Base-by-base conservation (phyloP, 2,888 invertebrate species). In the Hymenopus coronatus region DNA sequence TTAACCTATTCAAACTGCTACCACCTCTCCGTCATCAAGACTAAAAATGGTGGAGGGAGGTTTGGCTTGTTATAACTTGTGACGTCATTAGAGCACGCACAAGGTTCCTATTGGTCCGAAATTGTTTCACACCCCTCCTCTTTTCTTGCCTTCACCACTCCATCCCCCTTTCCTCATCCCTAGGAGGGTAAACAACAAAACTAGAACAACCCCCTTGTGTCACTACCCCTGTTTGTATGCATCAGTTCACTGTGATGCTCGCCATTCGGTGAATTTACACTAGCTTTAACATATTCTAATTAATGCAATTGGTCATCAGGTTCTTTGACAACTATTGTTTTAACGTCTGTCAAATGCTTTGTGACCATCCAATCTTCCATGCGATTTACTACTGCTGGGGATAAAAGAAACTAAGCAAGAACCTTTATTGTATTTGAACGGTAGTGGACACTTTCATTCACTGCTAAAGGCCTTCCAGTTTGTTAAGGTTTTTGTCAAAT, bases 91-190 rank as follows among this genome's bases (percentile, higher is more conserved):
- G 70, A 28, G 28, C 27, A 54, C 40, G 85, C 46, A 27, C 85
- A 8, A 54, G 25, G 86, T 86, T 86, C 86, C 86, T 86, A 86
- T 86, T 86, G 86, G 86, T 86, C 86, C 28, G 86, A 86, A 86
- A 86, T 81, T 54, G 46, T 46, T 86, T 81, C 70, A 86, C 81
- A 86, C 28, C 86, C 86, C 86, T 86, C 86, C 86, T 86, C 86
- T 86, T 81, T 81, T 54, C 20, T 30, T 70, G 70, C 86, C 28
- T 81, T 81, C 86, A 28, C n/a, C 86, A 46, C 81, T 86, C 86
- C 54, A 70, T 70, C 54, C 54, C 54, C 54, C 25, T 70, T 70
- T 3, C 54, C 25, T 25, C 25, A 20, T 15, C 54, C 54, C 54
- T 25, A 40, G 40, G 54, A 70, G 20, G 54, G 54, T 70, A 70